A percentile compares a stretch with the other conserved stretches of the same genome.
phyloP scores from a whole-genome alignment of 2,797 vertebrate genomes.

The Diglossa cyanea region DNA sequence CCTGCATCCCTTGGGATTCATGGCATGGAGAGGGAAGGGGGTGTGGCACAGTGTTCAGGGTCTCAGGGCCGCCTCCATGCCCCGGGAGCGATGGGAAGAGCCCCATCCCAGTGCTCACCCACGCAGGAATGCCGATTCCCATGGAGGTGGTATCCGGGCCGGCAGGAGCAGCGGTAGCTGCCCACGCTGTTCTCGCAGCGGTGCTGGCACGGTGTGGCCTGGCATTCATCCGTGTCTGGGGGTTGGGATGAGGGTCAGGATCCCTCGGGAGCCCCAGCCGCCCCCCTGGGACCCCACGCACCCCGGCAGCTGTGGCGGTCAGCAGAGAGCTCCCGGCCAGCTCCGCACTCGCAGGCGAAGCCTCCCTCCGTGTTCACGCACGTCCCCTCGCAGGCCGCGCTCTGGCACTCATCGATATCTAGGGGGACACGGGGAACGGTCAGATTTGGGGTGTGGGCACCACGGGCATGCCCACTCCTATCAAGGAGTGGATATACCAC shows the following conservation, averaged over 20 bases:
- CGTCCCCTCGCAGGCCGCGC: slow-evolving; percentile 71
- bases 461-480: rapidly evolving
- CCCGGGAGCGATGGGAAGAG: not conserved
- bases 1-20: not conserved
- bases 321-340: slow-evolving; percentile 71
- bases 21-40: not conserved
- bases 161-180: slow-evolving; percentile 80
- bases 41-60: not conserved
- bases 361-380: slow-evolving; percentile 79
- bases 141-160: slow-evolving; percentile 74
- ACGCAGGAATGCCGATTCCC: slow-evolving; percentile 78
- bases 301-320: slow-evolving; percentile 77
- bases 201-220: slow-evolving; percentile 76
- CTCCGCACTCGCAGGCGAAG: slow-evolving; percentile 76
- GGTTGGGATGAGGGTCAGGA: not conserved
- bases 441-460: not conserved
- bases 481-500: not conserved
- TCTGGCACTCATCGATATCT: slow-evolving; percentile 77
- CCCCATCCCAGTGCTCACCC: slow-evolving; percentile 51
- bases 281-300: not conserved
- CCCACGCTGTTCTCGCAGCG: slow-evolving; percentile 78
- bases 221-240: slow-evolving; percentile 77
- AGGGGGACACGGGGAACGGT: rapidly evolving
- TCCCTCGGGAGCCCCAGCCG: not conserved
- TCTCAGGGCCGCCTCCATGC: not conserved